phyloP scores from a whole-genome alignment of 30 jellyfish, hydroid and myxozoan species.

The Chrysaora quinquecirrha region DNA sequence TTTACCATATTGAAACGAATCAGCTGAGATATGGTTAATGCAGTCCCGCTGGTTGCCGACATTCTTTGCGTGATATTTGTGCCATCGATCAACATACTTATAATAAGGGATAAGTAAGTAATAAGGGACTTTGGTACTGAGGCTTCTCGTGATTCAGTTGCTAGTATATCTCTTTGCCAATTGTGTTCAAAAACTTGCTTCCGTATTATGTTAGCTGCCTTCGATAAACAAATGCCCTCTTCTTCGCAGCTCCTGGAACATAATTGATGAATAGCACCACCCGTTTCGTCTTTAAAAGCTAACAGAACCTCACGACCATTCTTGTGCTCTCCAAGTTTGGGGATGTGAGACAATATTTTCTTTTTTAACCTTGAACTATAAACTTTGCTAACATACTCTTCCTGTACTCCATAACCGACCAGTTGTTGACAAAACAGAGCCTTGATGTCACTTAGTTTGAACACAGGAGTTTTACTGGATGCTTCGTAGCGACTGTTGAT shows the following conservation, averaged over 20 bases:
- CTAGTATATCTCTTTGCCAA: not conserved
- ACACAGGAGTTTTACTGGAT: constrained; percentile 2
- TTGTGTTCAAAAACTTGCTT: constrained; percentile 14
- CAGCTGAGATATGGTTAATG: not conserved
- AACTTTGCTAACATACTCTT: constrained; percentile 3
- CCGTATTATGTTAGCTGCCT: constrained; percentile 8
- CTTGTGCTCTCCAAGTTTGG: constrained; percentile 9
- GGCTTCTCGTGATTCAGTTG: constrained; percentile 5
- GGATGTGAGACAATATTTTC: not conserved
- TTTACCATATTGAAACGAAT: not conserved
- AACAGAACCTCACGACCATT: constrained; percentile 3
- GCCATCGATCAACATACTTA: constrained; percentile 7
- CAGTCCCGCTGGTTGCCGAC: not conserved
- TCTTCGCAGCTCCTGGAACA: constrained; percentile 1
- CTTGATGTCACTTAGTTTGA: not conserved
- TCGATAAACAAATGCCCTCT: constrained; percentile 10
- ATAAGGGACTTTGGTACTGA: constrained; percentile 8
- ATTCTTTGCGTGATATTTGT: constrained; percentile 15
- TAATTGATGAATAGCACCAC: not conserved
- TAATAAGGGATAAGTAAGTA: no score
- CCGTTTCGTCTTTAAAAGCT: constrained; percentile 1
- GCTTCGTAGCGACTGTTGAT: no score
- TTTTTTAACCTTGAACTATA: constrained; percentile 1
- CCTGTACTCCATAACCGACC: constrained; percentile 3
- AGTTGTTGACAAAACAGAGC: constrained; percentile 5